Conservation (phyloP, 2,113 vertebrate genomes). For the Protobothrops mucrosquamatus region DNA sequence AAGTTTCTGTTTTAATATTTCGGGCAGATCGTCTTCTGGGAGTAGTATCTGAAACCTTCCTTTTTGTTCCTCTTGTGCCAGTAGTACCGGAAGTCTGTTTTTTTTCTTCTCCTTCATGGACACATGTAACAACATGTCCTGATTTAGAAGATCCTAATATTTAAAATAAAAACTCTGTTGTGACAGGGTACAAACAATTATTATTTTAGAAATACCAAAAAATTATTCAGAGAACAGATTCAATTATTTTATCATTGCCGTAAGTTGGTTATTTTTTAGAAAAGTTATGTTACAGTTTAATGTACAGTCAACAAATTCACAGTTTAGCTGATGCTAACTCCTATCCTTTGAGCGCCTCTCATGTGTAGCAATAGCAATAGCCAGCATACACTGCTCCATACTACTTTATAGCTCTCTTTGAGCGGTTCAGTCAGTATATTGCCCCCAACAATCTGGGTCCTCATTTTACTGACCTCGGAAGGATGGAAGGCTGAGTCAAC, state of each 20-base stretch:
- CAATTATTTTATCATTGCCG: neutral
- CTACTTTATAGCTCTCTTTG: neutral
- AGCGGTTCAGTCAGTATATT: neutral
- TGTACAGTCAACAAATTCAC: neutral
- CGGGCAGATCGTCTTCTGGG: conserved; percentile 82
- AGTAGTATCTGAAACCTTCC: conserved; percentile 72
- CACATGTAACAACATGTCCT: conserved; percentile 79
- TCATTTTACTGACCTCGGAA: neutral
- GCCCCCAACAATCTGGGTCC: neutral
- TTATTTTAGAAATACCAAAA: neutral
- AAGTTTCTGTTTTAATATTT: conserved; percentile 75
- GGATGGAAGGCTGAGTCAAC: neutral
- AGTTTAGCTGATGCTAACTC: neutral
- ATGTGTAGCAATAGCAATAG: neutral
- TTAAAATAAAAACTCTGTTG: conserved; percentile 34
- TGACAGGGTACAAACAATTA: conserved; percentile 15
- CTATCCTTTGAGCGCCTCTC: neutral
- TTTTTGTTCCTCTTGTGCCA: conserved; percentile 80
- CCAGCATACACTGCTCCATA: neutral
- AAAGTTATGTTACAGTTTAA: neutral
- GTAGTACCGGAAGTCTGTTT: conserved; percentile 81
- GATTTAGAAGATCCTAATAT: conserved; percentile 79
- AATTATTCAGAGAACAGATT: neutral
- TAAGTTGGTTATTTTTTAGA: neutral
- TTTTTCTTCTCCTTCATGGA: conserved; percentile 89